Evolutionary conservation across 2,113 vertebrate genomes (phyloP).

Genomic region (Hippolais icterina): DNA sequence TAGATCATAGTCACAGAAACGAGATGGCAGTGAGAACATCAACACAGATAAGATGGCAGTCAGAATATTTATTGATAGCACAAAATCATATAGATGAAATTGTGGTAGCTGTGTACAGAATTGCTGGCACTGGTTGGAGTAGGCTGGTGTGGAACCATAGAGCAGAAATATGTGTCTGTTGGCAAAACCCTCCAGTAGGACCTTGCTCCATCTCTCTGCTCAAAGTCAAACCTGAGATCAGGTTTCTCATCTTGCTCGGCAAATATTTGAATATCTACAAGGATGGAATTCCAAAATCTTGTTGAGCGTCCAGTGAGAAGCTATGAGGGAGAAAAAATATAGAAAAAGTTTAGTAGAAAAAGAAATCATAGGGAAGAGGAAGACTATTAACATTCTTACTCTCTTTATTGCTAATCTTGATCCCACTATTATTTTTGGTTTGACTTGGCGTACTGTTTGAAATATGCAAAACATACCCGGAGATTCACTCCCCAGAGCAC

Average conservation of each 20-base stretch:
- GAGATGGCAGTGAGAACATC: not conserved
- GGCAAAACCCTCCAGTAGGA: too few relatives aligned
- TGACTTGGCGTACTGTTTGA: not conserved
- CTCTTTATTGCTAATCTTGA: not conserved
- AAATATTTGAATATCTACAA: not conserved
- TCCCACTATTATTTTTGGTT: not conserved
- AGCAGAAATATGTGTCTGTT: fast-evolving
- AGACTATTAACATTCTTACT: not conserved
- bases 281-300: not conserved
- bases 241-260: not conserved
- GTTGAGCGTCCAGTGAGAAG: not conserved
- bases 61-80: not conserved
- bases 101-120: not conserved
- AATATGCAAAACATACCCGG: not conserved
- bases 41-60: not conserved
- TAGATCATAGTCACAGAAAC: not conserved
- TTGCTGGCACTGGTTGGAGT: not conserved
- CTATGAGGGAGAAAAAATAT: not conserved
- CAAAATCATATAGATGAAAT: not conserved
- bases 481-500: not conserved
- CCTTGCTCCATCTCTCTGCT: fast-evolving
- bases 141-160: not conserved
- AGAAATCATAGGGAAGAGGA: not conserved
- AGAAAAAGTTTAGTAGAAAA: not conserved
- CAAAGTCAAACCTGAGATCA: not conserved